Conservation (phyloP, 2,113 vertebrate genomes). For the Gobio gobio region DNA sequence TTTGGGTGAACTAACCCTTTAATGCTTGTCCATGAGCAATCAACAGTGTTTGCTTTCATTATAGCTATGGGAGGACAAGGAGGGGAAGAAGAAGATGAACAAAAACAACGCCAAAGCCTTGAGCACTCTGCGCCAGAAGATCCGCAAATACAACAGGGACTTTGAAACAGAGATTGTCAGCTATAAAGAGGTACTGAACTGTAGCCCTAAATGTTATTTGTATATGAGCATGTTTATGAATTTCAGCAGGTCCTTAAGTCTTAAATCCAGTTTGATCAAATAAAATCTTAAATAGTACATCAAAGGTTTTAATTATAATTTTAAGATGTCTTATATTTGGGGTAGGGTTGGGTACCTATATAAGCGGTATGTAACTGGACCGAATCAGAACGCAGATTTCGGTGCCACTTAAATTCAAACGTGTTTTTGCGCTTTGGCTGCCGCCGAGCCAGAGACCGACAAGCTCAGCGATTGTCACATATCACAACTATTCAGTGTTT, state of each 20-base stretch:
- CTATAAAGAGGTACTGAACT: conserved; percentile 83
- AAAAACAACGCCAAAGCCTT: conserved; percentile 92
- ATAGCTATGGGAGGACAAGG: conserved; percentile 91
- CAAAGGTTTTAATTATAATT: neutral
- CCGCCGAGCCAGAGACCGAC: too few relatives aligned
- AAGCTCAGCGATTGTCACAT: too few relatives aligned
- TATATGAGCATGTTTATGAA: neutral
- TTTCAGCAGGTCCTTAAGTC: neutral
- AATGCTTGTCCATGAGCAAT: neutral
- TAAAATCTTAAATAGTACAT: too few relatives aligned
- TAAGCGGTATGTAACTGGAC: too few relatives aligned
- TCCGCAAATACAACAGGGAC: conserved; percentile 91
- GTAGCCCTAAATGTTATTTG: neutral
- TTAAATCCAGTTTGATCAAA: neutral
- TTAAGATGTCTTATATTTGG: neutral
- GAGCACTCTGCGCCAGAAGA: conserved; percentile 90
- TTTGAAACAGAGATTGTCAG: conserved; percentile 82
- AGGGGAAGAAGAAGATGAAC: conserved; percentile 94
- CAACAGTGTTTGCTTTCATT: conserved; percentile 15
- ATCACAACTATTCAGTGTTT: too few relatives aligned
- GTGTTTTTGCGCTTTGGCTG: too few relatives aligned
- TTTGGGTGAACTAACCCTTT: too few relatives aligned
- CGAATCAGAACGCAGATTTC: too few relatives aligned
- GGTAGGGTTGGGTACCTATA: too few relatives aligned
- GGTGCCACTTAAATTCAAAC: too few relatives aligned